phyloP scores from a whole-genome alignment of 2,888 invertebrate genomes.

The Rhagophthalmus giganteus region DNA sequence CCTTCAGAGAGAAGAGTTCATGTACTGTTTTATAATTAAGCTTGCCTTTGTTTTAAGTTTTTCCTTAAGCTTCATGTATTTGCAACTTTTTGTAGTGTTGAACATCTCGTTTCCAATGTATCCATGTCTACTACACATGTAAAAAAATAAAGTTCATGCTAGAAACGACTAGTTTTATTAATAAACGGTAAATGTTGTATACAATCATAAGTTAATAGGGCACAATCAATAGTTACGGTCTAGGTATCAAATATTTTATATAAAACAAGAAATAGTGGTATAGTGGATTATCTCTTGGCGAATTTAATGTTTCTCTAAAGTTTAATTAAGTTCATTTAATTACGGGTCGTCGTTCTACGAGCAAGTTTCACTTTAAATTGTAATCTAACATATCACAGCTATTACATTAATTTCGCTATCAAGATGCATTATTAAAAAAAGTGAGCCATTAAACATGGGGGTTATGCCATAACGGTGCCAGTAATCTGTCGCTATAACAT shows the following conservation, averaged over 20 bases:
- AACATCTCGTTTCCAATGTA: neutral
- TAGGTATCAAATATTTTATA: conserved; percentile 15
- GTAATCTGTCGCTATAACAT: conserved; percentile 24
- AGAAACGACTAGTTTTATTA: conserved; percentile 23
- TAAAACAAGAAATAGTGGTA: neutral
- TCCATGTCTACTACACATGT: neutral
- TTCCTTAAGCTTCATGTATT: neutral
- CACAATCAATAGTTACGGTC: conserved; percentile 18
- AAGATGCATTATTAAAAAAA: conserved; percentile 8
- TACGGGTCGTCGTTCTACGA: conserved; percentile 8
- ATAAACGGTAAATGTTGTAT: conserved; percentile 25
- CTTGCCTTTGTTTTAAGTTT: neutral
- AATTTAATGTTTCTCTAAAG: conserved; percentile 9
- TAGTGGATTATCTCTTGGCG: conserved; percentile 3
- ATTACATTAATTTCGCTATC: conserved; percentile 20
- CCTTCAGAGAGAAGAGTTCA: conserved; percentile 91
- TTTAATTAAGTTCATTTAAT: conserved; percentile 6
- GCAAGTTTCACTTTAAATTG: conserved; percentile 3
- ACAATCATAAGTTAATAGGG: conserved; percentile 23
- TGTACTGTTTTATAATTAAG: conserved; percentile 80
- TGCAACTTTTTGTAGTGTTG: neutral
- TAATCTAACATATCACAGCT: conserved; percentile 25
- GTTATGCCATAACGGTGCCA: conserved; percentile 8
- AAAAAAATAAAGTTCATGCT: conserved; percentile 12
- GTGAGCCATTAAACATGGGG: conserved; percentile 27